These are phyloP conservation scores for Cavia aperea DNA, from an alignment of 2,113 vertebrate genomes.

Conservation along the genomic window DNA sequence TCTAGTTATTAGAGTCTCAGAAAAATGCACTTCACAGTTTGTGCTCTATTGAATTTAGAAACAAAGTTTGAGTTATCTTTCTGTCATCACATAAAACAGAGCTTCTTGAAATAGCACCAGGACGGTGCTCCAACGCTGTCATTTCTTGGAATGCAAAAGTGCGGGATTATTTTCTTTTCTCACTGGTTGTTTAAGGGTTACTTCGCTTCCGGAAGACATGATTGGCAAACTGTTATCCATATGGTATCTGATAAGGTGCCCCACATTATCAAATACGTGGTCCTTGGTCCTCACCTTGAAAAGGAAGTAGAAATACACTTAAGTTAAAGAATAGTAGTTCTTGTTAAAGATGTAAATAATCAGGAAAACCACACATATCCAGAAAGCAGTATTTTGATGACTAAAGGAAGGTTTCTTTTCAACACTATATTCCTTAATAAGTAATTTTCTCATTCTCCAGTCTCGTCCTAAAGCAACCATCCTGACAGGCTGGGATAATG, in stretches of 20 bases:
- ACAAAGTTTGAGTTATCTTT: slow-evolving; percentile 28
- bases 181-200: slow-evolving; percentile 87
- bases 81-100: slow-evolving; percentile 42
- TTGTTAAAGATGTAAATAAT: background rate
- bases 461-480: background rate
- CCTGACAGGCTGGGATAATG: background rate
- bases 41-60: slow-evolving; percentile 51
- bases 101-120: slow-evolving; percentile 38
- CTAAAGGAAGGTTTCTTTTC: slow-evolving; percentile 18
- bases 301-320: slow-evolving; percentile 61
- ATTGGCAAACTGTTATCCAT: slow-evolving; percentile 91
- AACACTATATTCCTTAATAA: background rate
- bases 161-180: slow-evolving; percentile 72
- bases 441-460: background rate
- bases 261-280: slow-evolving; percentile 85
- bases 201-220: slow-evolving; percentile 88
- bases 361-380: background rate
- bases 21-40: slow-evolving; percentile 63
- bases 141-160: slow-evolving; percentile 70
- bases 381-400: background rate
- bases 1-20: slow-evolving; percentile 59
- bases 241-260: slow-evolving; percentile 91
- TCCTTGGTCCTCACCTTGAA: slow-evolving; percentile 91
- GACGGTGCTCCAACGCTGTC: slow-evolving; percentile 40
- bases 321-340: slow-evolving; percentile 15